phyloP scores from a whole-genome alignment of 2,888 invertebrate genomes.

The Willowsia nigromaculata region DNA sequence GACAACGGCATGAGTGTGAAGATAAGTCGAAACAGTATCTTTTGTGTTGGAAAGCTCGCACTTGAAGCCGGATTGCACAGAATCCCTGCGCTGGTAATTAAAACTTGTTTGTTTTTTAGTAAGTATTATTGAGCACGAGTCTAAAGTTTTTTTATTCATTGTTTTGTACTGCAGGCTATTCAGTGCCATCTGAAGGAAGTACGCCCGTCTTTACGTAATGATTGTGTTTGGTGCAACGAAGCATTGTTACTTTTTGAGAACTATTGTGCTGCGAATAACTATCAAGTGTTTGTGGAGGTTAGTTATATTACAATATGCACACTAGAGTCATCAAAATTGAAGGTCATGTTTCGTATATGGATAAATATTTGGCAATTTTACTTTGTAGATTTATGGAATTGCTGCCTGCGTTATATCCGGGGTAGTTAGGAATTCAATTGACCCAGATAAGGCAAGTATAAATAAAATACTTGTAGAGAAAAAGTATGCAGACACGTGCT shows the following conservation, averaged over 20 bases:
- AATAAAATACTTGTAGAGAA: conserved; percentile 82
- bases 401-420: conserved; percentile 87
- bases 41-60: background rate
- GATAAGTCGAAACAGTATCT: conserved; percentile 63
- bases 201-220: conserved; percentile 63
- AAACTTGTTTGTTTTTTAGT: background rate
- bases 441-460: background rate
- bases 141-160: no score
- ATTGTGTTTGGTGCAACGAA: conserved; percentile 64
- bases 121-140: no score
- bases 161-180: conserved; percentile 34
- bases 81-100: conserved; percentile 57
- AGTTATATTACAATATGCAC: background rate
- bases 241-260: background rate
- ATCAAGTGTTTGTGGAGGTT: conserved; percentile 37
- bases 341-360: background rate
- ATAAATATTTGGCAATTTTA: conserved; percentile 1
- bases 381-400: conserved; percentile 86
- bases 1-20: conserved; percentile 87
- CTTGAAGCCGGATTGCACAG: conserved; percentile 4
- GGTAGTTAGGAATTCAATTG: conserved; percentile 81
- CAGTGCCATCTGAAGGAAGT: conserved; percentile 70
- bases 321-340: background rate
- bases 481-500: conserved; percentile 83
- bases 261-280: conserved; percentile 5